Percentiles rank a stretch among this genome's conserved stretches.
Evolutionary conservation across 2,888 invertebrate species (phyloP).

Genomic region (Apodemia duryi): DNA sequence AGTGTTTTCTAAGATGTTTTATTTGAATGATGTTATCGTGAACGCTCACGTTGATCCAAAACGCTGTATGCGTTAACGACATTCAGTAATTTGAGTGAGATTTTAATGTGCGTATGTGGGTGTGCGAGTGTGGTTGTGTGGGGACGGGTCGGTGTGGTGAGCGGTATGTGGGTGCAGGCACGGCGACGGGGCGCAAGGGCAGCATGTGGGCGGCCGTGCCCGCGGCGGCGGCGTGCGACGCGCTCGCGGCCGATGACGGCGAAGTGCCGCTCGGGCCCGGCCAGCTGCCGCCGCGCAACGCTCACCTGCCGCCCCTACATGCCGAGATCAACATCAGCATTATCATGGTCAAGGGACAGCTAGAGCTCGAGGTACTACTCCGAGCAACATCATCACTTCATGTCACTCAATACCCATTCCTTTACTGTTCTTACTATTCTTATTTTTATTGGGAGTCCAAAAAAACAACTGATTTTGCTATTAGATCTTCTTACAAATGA

Average conservation of each 20-base stretch:
- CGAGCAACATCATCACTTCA: too few relatives aligned
- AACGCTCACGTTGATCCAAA: conserved; percentile 25
- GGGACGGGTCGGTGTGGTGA: conserved; percentile 38
- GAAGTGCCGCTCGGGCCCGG: conserved; percentile 86
- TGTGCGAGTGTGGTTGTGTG: conserved; percentile 16
- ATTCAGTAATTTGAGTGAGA: conserved; percentile 20
- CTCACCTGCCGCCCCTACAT: conserved; percentile 83
- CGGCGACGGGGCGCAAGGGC: conserved; percentile 77
- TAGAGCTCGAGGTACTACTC: conserved; percentile 87
- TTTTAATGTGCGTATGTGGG: conserved; percentile 28
- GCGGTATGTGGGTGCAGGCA: conserved; percentile 56
- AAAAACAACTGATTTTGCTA: too few relatives aligned
- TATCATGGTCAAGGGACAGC: conserved; percentile 93
- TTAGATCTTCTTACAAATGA: too few relatives aligned
- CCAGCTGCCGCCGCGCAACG: conserved; percentile 88
- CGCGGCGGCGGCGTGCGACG: conserved; percentile 60
- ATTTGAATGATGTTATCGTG: conserved; percentile 43
- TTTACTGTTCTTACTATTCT: background rate
- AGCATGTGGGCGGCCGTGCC: conserved; percentile 78
- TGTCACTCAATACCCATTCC: background rate
- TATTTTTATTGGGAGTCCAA: background rate
- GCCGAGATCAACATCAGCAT: conserved; percentile 94
- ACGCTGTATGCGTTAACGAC: conserved; percentile 18
- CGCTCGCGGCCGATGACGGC: conserved; percentile 55
- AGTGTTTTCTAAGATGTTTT: conserved; percentile 71